Evolutionary conservation across 1,140 invertebrate genomes (phyloP), one percentile per base, ranked within the genome.

Genomic region (Euborellia annulipes): DNA sequence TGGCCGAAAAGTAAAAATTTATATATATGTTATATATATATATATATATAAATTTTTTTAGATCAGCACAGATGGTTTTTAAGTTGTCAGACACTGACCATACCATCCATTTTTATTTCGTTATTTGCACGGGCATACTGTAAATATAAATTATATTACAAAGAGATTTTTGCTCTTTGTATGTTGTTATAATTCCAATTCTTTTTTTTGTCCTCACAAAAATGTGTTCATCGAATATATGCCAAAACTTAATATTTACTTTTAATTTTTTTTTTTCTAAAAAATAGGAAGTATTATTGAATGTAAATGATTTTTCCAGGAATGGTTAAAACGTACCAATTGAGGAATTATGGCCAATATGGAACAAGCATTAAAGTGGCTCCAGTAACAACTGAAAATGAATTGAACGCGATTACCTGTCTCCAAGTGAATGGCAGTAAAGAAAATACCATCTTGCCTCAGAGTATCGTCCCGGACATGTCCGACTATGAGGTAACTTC

Each of bases 241-340:
- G 18, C 13, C 19, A 6, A 8, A 44, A 44, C 21, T 37, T 44
- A 21, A 11, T 34, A 22, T 36, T 20, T 45, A 41, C 16, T 45
- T 46, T 18, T 39, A n/a, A 46, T n/a, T n/a, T n/a, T n/a, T n/a
- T n/a, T n/a, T n/a, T n/a, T n/a, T n/a, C n/a, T n/a, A n/a, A n/a
- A n/a, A n/a, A n/a, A n/a, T n/a, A n/a, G n/a, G n/a, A n/a, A n/a
- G n/a, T n/a, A n/a, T n/a, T n/a, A n/a, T n/a, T n/a, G n/a, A n/a
- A n/a, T n/a, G n/a, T n/a, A n/a, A 45, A 23, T 32, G 21, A 1
- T 21, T 9, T 50, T 46, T 59, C 9, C 46, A 78, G 75, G 71
- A 18, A 85, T 91, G 78, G 85, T 88, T 0, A 83, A 88, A 62
- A 93, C 87, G 0, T 86, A 85, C 58, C 87, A 92, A 62, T 56